A percentile compares a stretch with the other conserved stretches of the same genome.
These are phyloP conservation scores for Pampus argenteus DNA, from an alignment of 2,797 vertebrate species.

Conservation along the genomic window DNA sequence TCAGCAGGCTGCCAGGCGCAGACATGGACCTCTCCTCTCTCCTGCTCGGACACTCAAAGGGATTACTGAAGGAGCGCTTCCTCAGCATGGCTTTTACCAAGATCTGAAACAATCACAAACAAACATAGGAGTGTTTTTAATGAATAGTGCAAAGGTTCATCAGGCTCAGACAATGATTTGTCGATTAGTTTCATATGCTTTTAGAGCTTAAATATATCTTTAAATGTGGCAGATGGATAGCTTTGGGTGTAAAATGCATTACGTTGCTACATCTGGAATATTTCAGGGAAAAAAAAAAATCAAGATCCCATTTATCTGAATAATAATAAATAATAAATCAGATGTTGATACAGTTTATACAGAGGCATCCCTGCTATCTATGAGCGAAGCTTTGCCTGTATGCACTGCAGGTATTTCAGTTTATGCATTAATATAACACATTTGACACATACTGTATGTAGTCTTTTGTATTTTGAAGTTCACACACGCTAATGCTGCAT, in stretches of 20 bases:
- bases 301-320: background rate
- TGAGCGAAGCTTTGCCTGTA: background rate
- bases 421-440: background rate
- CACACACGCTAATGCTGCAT: no score
- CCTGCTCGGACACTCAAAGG: conserved; percentile 89
- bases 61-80: conserved; percentile 97
- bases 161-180: background rate
- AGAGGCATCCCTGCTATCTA: no score
- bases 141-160: background rate
- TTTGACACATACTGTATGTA: background rate
- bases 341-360: background rate
- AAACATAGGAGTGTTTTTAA: conserved; percentile 10
- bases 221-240: no score
- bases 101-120: conserved; percentile 85
- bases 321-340: background rate
- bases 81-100: conserved; percentile 96
- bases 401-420: background rate
- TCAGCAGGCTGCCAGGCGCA: conserved; percentile 91
- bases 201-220: no score
- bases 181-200: background rate
- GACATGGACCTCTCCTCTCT: conserved; percentile 94
- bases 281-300: background rate
- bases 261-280: background rate
- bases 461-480: no score
- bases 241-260: background rate